These are phyloP conservation scores for Otus sunia DNA, from an alignment of 2,113 vertebrate genomes.

Conservation along the genomic window DNA sequence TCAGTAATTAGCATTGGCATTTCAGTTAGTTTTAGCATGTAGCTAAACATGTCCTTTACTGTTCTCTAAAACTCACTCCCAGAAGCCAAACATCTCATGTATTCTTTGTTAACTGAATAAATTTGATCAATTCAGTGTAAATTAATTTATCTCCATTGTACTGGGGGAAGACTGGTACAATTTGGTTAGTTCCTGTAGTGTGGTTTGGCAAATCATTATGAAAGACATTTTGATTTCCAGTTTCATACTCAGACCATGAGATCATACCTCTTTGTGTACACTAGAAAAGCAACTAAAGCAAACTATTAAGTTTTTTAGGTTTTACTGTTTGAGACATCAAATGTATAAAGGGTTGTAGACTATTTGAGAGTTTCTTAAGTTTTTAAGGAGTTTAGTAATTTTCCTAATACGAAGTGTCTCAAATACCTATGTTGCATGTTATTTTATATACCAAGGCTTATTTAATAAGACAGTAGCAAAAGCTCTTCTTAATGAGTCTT, in stretches of 20 bases:
- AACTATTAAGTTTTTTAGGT: background rate
- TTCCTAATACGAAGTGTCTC: background rate
- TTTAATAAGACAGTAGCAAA: conserved; percentile 4
- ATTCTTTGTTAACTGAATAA: background rate
- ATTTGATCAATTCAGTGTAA: background rate
- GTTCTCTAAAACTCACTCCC: background rate
- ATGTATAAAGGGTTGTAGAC: background rate
- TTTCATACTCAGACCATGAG: background rate
- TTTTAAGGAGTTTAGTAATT: conserved; percentile 10
- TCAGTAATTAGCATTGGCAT: background rate
- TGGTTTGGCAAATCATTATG: background rate
- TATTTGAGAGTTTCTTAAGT: background rate
- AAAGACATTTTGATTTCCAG: background rate
- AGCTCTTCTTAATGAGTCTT: conserved; percentile 1
- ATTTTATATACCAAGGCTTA: background rate
- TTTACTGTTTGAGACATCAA: background rate
- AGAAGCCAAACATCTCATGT: background rate
- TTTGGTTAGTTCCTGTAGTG: background rate
- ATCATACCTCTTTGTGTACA: background rate
- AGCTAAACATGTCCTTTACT: background rate
- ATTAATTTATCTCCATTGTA: background rate
- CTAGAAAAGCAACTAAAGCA: background rate
- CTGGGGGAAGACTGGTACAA: background rate
- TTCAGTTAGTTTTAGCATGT: background rate
- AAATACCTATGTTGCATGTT: background rate